Conservation (phyloP, 2,113 vertebrate species). For the Chunga burmeisteri region DNA sequence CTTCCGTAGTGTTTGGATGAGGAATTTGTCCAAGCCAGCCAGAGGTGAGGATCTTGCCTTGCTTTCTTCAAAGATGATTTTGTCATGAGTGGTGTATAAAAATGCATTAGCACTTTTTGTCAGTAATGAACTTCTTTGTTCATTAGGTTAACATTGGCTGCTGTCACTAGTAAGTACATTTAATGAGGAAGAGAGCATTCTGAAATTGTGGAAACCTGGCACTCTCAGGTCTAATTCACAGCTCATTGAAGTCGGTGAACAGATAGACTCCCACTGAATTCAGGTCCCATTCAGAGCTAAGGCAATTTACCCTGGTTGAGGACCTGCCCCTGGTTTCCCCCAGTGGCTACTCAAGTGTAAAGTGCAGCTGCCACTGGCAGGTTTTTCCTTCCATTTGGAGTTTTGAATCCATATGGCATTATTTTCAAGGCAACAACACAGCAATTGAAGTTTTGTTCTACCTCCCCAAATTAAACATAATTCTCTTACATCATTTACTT, state of each 20-base stretch:
- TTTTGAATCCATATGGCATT: background rate
- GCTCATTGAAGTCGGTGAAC: slow-evolving; percentile 4
- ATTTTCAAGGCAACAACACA: slow-evolving; percentile 35
- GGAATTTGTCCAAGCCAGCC: background rate
- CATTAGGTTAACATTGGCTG: slow-evolving; percentile 42
- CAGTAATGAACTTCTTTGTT: slow-evolving; percentile 43
- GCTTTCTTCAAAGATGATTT: slow-evolving; percentile 20
- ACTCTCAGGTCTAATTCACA: slow-evolving; percentile 23
- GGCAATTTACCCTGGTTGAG: slow-evolving; percentile 37
- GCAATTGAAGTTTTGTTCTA: slow-evolving; percentile 34
- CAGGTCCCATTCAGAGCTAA: slow-evolving; percentile 18
- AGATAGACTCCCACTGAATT: slow-evolving; percentile 50
- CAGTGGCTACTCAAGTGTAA: slow-evolving; percentile 35
- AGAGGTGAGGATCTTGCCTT: background rate
- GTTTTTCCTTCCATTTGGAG: slow-evolving; percentile 6
- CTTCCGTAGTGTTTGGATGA: background rate
- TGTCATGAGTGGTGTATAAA: slow-evolving; percentile 5
- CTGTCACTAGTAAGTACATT: slow-evolving; percentile 48
- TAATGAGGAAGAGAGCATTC: slow-evolving; percentile 41
- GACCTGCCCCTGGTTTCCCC: slow-evolving; percentile 27
- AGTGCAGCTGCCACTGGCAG: slow-evolving; percentile 35
- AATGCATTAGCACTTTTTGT: slow-evolving; percentile 36
- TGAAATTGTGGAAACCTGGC: slow-evolving; percentile 44
- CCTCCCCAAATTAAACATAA: slow-evolving; percentile 36
- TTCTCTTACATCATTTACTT: slow-evolving; percentile 50